phyloP scores from a whole-genome alignment of 2,113 vertebrate genomes.

The Sminthopsis crassicaudata region DNA sequence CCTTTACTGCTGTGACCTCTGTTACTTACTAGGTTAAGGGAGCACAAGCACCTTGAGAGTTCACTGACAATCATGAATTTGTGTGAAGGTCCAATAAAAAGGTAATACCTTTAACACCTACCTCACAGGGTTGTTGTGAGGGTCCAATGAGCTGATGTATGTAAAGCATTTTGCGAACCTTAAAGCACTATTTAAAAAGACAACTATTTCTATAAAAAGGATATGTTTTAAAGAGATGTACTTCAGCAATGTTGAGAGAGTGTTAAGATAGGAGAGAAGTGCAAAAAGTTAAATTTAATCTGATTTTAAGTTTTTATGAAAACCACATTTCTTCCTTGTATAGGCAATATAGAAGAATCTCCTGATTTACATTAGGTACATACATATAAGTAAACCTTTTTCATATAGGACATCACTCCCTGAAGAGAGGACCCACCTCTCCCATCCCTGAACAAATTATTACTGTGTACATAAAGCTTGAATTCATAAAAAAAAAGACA shows the following conservation, averaged over 20 bases:
- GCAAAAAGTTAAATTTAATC: background rate
- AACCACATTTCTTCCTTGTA: background rate
- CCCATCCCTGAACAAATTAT: background rate
- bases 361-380: background rate
- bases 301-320: background rate
- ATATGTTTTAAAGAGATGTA: background rate
- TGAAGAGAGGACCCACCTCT: background rate
- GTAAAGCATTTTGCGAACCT: background rate
- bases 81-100: slow-evolving; percentile 38
- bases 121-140: slow-evolving; percentile 1
- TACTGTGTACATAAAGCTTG: background rate
- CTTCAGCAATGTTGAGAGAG: background rate
- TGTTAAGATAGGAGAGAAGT: background rate
- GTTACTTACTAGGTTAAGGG: slow-evolving; percentile 39
- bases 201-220: background rate
- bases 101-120: background rate
- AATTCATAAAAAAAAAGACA: background rate
- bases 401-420: background rate
- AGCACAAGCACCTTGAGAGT: slow-evolving; percentile 50
- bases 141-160: background rate
- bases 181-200: background rate
- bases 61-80: slow-evolving; percentile 53
- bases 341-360: background rate
- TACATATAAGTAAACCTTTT: background rate
- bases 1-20: background rate